Percentiles rank a stretch among this genome's conserved stretches.
Evolutionary conservation across 2,113 vertebrate species (phyloP).

Genomic region (Coregonus clupeaformis): DNA sequence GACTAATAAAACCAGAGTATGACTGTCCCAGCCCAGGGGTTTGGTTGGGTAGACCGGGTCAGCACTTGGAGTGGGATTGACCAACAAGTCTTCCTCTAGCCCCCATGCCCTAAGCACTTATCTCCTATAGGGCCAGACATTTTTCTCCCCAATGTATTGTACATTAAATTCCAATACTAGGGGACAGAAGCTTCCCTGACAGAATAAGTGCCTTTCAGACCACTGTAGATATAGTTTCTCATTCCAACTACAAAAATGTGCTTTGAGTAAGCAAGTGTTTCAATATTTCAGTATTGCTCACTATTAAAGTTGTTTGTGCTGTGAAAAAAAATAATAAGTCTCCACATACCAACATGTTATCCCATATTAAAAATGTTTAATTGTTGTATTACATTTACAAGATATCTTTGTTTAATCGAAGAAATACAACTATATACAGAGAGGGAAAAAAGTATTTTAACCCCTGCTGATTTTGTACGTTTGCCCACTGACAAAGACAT

Average conservation of each 20-base stretch:
- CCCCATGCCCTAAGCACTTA: too few relatives aligned
- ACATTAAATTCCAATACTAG: neutral
- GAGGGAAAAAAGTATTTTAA: too few relatives aligned
- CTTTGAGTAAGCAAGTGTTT: neutral
- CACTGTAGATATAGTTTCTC: neutral
- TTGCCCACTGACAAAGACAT: too few relatives aligned
- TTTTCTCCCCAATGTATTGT: neutral
- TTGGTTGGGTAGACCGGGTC: too few relatives aligned
- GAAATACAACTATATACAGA: slow-evolving; percentile 36
- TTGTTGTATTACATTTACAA: slow-evolving; percentile 48
- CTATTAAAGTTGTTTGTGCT: neutral
- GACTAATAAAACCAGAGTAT: too few relatives aligned
- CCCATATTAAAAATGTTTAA: slow-evolving; percentile 55
- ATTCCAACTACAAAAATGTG: neutral
- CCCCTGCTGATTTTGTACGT: too few relatives aligned
- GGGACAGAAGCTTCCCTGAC: neutral
- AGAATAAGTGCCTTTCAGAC: neutral
- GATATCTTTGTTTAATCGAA: slow-evolving; percentile 46
- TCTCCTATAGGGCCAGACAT: too few relatives aligned
- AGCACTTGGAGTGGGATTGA: too few relatives aligned
- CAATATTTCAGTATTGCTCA: neutral
- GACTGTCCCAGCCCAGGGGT: too few relatives aligned
- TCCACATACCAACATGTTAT: slow-evolving; percentile 18
- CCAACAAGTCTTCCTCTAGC: too few relatives aligned
- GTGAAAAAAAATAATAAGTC: neutral